phyloP scores from a whole-genome alignment of 2,888 invertebrate species.

The Halictus ligatus region DNA sequence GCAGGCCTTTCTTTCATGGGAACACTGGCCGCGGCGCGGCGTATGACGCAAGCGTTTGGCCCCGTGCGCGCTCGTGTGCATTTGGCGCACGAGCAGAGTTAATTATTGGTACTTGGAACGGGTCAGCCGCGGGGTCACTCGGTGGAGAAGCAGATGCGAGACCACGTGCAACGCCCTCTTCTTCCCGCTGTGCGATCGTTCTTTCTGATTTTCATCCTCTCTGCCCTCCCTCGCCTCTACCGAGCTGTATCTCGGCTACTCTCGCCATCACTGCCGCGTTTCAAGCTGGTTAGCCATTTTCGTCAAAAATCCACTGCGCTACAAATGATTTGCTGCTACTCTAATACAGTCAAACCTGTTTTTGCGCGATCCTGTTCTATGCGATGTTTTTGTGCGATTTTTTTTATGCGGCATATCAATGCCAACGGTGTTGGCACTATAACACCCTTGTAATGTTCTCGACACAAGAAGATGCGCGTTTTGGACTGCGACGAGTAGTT shows the following conservation, averaged over 20 bases:
- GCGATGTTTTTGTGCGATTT: too few relatives aligned
- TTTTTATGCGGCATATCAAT: too few relatives aligned
- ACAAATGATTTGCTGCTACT: neutral
- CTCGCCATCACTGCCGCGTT: slow-evolving; percentile 3
- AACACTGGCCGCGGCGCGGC: slow-evolving; percentile 56
- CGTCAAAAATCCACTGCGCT: neutral
- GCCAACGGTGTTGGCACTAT: too few relatives aligned
- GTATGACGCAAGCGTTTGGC: slow-evolving; percentile 67
- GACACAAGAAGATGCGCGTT: too few relatives aligned
- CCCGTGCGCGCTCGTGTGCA: slow-evolving; percentile 62
- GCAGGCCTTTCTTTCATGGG: slow-evolving; percentile 66
- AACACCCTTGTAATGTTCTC: too few relatives aligned
- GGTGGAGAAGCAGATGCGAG: slow-evolving; percentile 79
- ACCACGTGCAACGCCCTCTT: slow-evolving; percentile 77
- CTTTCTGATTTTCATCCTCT: slow-evolving; percentile 34
- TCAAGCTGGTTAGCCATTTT: neutral
- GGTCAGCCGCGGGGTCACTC: slow-evolving; percentile 79
- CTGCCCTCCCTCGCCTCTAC: neutral
- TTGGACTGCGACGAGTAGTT: too few relatives aligned
- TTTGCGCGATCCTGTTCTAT: too few relatives aligned
- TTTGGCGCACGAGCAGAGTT: slow-evolving; percentile 76
- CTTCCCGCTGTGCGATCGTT: slow-evolving; percentile 20
- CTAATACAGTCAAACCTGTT: neutral
- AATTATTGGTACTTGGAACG: slow-evolving; percentile 82
- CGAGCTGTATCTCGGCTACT: neutral